phyloP scores from a whole-genome alignment of 2,797 vertebrate species.

The Hydrolagus colliei region DNA sequence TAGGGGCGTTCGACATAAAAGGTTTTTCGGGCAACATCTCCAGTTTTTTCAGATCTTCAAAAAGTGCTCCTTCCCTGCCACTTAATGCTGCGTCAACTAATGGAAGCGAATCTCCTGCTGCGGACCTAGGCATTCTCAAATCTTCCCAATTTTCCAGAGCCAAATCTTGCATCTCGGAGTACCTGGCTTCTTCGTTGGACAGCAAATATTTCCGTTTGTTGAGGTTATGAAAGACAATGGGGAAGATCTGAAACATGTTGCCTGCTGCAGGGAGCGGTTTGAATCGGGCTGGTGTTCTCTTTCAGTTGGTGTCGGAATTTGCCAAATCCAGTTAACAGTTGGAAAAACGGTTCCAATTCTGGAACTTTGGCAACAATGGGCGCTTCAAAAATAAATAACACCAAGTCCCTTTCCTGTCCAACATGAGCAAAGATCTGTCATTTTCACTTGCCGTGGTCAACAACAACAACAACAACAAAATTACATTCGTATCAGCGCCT shows the following conservation, averaged over 20 bases:
- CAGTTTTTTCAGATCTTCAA: slow-evolving; percentile 2
- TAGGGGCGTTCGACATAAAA: neutral
- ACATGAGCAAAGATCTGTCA: too few species aligned
- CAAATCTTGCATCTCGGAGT: slow-evolving; percentile 10
- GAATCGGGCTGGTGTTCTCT: slow-evolving; percentile 14
- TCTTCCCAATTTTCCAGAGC: slow-evolving; percentile 18
- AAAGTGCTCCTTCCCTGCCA: neutral
- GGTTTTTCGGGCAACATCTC: neutral
- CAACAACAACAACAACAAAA: too few species aligned
- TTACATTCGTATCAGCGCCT: too few species aligned
- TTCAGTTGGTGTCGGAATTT: slow-evolving; percentile 3
- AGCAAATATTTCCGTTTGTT: slow-evolving; percentile 10
- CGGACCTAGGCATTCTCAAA: neutral
- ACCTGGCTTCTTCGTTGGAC: neutral
- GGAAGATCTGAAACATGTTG: slow-evolving; percentile 11
- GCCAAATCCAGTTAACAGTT: neutral
- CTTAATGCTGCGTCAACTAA: neutral
- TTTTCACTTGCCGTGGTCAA: too few species aligned
- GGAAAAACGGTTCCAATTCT: neutral
- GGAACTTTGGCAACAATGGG: neutral
- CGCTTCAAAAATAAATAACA: neutral
- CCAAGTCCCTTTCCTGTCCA: too few species aligned
- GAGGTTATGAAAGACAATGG: slow-evolving; percentile 7
- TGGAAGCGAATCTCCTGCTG: neutral
- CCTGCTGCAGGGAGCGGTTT: neutral